These are phyloP conservation scores for Zapus hudsonius DNA, from an alignment of 2,113 vertebrate genomes.

Conservation along the genomic window DNA sequence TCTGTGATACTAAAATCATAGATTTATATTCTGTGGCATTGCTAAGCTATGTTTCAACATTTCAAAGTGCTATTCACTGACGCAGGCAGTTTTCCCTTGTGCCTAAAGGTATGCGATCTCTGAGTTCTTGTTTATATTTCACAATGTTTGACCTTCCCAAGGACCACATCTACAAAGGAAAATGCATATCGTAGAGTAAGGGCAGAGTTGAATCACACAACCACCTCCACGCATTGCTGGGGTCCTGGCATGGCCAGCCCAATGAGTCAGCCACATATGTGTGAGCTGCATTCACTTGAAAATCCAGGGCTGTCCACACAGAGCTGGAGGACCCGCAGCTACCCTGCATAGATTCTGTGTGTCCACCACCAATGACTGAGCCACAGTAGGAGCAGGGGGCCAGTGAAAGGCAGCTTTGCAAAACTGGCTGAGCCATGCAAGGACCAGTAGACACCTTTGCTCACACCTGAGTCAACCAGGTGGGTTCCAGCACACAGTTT, in stretches of 20 bases:
- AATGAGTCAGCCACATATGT: not conserved
- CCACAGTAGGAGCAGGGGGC: no score
- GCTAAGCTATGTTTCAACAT: not conserved
- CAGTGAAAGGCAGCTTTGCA: no score
- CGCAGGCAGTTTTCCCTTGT: rapidly evolving
- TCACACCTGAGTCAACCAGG: not conserved
- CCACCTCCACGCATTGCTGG: no score
- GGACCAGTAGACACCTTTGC: not conserved
- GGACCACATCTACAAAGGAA: not conserved
- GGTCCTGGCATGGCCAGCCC: not conserved
- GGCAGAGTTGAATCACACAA: no score
- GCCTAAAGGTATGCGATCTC: not conserved
- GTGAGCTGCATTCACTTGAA: not conserved
- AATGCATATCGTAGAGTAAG: not conserved
- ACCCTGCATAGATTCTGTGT: no score
- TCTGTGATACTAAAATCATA: not conserved
- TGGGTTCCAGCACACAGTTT: rapidly evolving
- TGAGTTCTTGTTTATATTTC: not conserved
- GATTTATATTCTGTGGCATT: not conserved
- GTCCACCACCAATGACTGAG: not conserved
- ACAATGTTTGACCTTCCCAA: not conserved
- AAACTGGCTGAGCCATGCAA: not conserved
- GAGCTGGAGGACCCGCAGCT: rapidly evolving
- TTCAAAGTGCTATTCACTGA: not conserved
- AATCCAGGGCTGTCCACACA: not conserved